Conservation (phyloP, 2,113 vertebrate species). For the Rutilus rutilus region DNA sequence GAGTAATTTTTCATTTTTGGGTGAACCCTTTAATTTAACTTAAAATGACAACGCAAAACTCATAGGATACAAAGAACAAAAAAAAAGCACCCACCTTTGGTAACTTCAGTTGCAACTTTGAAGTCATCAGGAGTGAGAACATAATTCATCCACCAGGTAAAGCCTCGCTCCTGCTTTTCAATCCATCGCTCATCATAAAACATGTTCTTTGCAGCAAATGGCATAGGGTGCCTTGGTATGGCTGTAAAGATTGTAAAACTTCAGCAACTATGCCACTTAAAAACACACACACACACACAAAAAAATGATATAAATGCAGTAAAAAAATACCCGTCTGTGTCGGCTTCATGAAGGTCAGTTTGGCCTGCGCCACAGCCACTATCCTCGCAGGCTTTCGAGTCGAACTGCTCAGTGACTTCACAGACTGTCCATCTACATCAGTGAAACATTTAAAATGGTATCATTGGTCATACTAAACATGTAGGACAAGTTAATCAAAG, state of each 20-base stretch:
- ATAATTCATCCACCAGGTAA: slow-evolving; percentile 97
- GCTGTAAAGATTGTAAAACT: slow-evolving; percentile 65
- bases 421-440: slow-evolving; percentile 56
- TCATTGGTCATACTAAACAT: background rate
- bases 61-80: background rate
- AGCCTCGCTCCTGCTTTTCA: slow-evolving; percentile 92
- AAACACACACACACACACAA: too few relatives aligned
- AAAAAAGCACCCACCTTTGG: slow-evolving; percentile 78
- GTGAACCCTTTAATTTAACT: too few relatives aligned
- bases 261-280: background rate
- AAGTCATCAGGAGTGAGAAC: slow-evolving; percentile 95
- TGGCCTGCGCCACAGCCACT: slow-evolving; percentile 83
- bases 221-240: slow-evolving; percentile 92
- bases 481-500: background rate
- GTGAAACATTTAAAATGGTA: slow-evolving; percentile 17
- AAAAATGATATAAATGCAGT: background rate
- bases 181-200: slow-evolving; percentile 98
- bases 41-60: background rate
- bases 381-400: slow-evolving; percentile 64
- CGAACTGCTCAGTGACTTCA: slow-evolving; percentile 54
- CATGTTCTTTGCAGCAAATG: slow-evolving; percentile 95
- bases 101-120: slow-evolving; percentile 81
- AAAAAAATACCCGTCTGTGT: slow-evolving; percentile 80
- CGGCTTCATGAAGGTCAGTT: slow-evolving; percentile 84
- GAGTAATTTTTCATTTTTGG: too few relatives aligned